Conservation (phyloP, 1,140 invertebrate species). For the Brevipalpus yothersi region DNA sequence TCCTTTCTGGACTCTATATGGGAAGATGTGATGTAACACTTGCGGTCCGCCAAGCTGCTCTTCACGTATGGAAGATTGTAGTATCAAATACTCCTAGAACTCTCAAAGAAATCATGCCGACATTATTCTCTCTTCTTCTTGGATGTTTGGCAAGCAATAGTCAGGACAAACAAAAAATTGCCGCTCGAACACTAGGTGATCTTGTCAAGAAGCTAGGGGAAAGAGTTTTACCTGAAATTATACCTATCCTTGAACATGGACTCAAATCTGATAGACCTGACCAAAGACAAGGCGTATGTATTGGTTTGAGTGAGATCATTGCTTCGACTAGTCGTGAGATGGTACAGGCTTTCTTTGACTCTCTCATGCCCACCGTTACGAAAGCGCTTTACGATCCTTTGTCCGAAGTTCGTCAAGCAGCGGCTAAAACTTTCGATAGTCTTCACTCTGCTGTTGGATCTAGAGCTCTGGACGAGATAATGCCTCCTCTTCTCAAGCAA, state of each 20-base stretch:
- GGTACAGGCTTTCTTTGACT: constrained; percentile 76
- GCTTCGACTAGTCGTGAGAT: constrained; percentile 82
- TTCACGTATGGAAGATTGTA: constrained; percentile 89
- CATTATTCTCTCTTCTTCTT: constrained; percentile 66
- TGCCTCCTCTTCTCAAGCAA: constrained; percentile 63
- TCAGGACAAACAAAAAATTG: constrained; percentile 83
- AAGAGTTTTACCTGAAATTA: constrained; percentile 86
- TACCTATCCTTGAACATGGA: constrained; percentile 83
- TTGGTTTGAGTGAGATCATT: constrained; percentile 94
- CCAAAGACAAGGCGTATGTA: constrained; percentile 90
- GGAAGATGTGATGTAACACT: constrained; percentile 84
- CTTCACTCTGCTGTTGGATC: constrained; percentile 80
- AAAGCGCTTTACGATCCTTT: constrained; percentile 78
- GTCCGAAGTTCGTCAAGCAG: constrained; percentile 71
- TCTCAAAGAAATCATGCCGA: constrained; percentile 82
- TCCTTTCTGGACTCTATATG: constrained; percentile 90
- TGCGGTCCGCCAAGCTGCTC: constrained; percentile 83
- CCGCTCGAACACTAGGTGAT: constrained; percentile 84
- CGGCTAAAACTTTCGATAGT: constrained; percentile 86
- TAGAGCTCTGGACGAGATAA: constrained; percentile 85
- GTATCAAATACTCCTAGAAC: constrained; percentile 90
- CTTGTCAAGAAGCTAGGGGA: constrained; percentile 91
- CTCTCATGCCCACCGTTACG: constrained; percentile 83
- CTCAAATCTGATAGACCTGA: constrained; percentile 68
- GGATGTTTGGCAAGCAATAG: constrained; percentile 82